Evolutionary conservation across 2,888 invertebrate species (phyloP), one percentile per base, ranked within the genome.

Genomic region (Scaptomyza tumidula): DNA sequence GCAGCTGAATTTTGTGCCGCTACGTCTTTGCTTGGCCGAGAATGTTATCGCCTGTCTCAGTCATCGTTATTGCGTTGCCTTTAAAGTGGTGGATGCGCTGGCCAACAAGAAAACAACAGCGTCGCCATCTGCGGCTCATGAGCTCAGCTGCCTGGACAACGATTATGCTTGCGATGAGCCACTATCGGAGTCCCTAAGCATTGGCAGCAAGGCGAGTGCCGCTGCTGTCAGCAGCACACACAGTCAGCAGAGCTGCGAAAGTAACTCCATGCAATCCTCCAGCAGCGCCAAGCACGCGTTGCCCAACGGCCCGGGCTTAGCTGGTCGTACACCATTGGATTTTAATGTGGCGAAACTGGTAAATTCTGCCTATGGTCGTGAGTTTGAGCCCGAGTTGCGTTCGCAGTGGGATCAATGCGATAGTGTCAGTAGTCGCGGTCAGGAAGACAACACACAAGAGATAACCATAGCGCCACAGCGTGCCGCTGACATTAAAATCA

Each of bases 31-130:
- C 37, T 91, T 96, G 48, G 94, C 94, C 35, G 96, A 96, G 88
- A 95, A 96, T 90, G 94, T 95, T 65, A 92, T 96, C 24, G 94
- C 94, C 0, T 94, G 94, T 64, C 93, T 94, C 90, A 94, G 94
- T 75, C 92, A 93, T 55, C 93, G 94, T 35, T 93, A 93, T 80
- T 93, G 95, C 59, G 94, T 95, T 75, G 93, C 95, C n/a, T 95
- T 95, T 79, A 93, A 93, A 86, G 92, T 94, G 49, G 85, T 92
- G 3, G 92, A 92, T 69, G 90, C 90, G 1, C 71, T 90, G 48
- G 67, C 85, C 6, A 88, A 60, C 44, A 66, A 83, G n/a, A 33
- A 24, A 0, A 9, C 56, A 3, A 37, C 72, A 11, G 48, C 60
- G 2, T 35, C 72, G 2, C 69, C 75, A 4, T 41, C 72, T 2